Conservation (phyloP, 2,113 vertebrate genomes). For the Smithornis capensis region DNA sequence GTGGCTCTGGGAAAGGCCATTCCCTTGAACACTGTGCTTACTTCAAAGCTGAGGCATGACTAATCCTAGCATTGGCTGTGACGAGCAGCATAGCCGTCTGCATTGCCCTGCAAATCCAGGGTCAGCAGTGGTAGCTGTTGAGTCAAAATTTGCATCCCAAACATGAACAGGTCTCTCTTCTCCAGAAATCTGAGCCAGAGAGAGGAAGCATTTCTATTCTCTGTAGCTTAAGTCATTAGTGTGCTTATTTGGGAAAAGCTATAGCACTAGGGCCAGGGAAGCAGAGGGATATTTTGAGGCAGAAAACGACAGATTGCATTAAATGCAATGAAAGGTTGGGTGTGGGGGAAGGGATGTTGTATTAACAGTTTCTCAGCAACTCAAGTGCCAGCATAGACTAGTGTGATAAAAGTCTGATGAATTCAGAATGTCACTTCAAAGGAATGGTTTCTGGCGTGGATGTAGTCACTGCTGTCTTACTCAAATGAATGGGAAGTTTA, state of each 20-base stretch:
- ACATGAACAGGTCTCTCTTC: neutral
- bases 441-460: conserved; percentile 9
- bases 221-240: neutral
- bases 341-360: neutral
- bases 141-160: neutral
- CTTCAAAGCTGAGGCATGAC: neutral
- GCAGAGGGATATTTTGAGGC: neutral
- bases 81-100: neutral
- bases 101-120: neutral
- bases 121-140: neutral
- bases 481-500: conserved; percentile 51
- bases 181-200: neutral
- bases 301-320: conserved; percentile 2
- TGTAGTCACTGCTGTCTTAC: neutral
- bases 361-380: neutral
- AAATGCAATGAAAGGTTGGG: neutral
- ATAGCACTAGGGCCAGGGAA: neutral
- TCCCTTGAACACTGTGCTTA: neutral
- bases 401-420: conserved; percentile 19
- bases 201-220: neutral
- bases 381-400: neutral
- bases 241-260: neutral
- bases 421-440: conserved; percentile 64
- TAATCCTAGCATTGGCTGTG: neutral
- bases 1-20: neutral